Evolutionary conservation across 2,888 invertebrate species (phyloP), one percentile per base, ranked within the genome.

Genomic region (Ennomos fuscantarius): DNA sequence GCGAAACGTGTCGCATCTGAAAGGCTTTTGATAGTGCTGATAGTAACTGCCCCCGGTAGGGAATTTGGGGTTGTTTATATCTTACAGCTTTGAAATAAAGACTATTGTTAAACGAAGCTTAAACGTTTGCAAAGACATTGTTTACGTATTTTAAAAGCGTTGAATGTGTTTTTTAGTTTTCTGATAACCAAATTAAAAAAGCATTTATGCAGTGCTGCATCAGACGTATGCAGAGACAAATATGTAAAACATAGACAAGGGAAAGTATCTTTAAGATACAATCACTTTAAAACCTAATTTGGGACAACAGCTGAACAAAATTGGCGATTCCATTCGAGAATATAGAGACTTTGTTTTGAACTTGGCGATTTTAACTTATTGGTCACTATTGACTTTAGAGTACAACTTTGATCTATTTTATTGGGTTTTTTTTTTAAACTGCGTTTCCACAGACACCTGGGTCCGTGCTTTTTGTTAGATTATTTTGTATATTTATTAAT

Each of bases 1-100:
- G 77, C 73, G 76, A 78, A 77, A 74, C 74, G 76, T 75, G 79
- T 74, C 79, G 73, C 76, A 73, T 79, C 78, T 70, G 66, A 75
- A 78, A 71, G 70, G 74, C 73, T 78, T 76, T 74, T 74, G 79
- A 85, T 85, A 81, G 71, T 74, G 69, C 64, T 61, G 50, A 50
- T 59, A 55, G 51, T 59, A 24, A 47, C 46, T 10, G 13, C 43
- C 42, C 32, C n/a, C 48, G 13, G 41, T 40, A 13, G 36, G 15
- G 9, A 13, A 34, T 33, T 31, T 12, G 8, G 12, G 33, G 37
- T 40, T 36, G 33, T 34, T 58, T 49, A 41, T 39, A 44, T 36
- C 43, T 34, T 58, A 36, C 48, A 5, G 9, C 5, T 8, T 34
- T n/a, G 36, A 36, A 45, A 53, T 48, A 57, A 36, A 41, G 47